These are phyloP conservation scores for Sylvia atricapilla DNA, from an alignment of 2,113 vertebrate species.

Conservation along the genomic window DNA sequence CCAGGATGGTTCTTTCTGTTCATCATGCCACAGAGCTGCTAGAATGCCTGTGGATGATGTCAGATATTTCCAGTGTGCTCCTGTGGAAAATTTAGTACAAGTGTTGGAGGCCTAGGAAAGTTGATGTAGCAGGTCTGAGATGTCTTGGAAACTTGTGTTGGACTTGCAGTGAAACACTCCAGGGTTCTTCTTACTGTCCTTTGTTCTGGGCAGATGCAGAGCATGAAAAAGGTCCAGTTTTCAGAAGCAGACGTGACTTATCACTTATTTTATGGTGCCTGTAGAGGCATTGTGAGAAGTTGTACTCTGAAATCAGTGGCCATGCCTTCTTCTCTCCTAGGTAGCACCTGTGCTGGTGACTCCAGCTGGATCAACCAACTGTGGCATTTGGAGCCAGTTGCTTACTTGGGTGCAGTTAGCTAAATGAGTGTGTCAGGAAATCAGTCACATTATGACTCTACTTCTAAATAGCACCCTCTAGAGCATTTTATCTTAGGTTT, in stretches of 20 bases:
- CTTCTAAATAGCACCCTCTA: not conserved
- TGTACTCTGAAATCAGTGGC: not conserved
- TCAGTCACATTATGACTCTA: not conserved
- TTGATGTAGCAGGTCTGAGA: not conserved
- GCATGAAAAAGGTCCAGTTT: not conserved
- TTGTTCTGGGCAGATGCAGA: not conserved
- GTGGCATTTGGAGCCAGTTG: not conserved
- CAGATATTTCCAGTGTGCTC: not conserved
- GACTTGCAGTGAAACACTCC: not conserved
- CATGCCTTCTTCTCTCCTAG: not conserved
- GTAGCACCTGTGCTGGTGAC: not conserved
- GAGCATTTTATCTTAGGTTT: not conserved
- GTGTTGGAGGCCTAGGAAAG: not conserved
- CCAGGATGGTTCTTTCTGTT: not conserved
- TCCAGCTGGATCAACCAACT: not conserved
- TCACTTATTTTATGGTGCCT: fast-evolving
- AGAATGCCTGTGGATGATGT: not conserved
- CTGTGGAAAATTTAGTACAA: not conserved
- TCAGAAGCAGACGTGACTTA: fast-evolving
- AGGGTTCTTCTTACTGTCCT: not conserved
- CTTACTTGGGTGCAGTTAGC: not conserved
- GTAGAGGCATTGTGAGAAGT: not conserved
- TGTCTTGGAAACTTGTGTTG: not conserved
- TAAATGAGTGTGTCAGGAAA: not conserved
- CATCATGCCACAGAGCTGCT: not conserved